A percentile compares a stretch with the other conserved stretches of the same genome.
These are phyloP conservation scores for Dryobota labecula DNA, from an alignment of 2,888 invertebrate species.

Conservation along the genomic window DNA sequence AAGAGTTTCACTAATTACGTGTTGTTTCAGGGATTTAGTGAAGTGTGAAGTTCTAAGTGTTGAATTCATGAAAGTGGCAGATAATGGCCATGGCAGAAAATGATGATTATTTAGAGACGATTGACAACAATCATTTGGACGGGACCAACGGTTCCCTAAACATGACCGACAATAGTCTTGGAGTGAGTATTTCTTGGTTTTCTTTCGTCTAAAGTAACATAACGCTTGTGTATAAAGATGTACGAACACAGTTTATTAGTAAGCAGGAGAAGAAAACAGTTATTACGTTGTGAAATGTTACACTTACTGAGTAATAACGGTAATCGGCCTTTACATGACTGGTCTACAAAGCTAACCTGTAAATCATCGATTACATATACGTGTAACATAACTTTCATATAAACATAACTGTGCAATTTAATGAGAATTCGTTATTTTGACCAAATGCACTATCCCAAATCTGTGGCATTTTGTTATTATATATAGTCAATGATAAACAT, in stretches of 20 bases:
- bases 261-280: conserved; percentile 7
- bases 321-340: conserved; percentile 56
- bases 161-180: conserved; percentile 88
- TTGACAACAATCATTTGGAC: conserved; percentile 90
- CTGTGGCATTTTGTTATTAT: background rate
- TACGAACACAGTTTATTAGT: conserved; percentile 2
- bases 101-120: conserved; percentile 89
- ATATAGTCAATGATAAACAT: conserved; percentile 13
- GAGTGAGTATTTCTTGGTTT: conserved; percentile 78
- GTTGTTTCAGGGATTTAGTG: conserved; percentile 75
- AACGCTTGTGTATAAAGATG: conserved; percentile 17
- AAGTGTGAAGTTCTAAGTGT: conserved; percentile 70
- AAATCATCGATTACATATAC: conserved; percentile 49
- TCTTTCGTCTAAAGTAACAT: conserved; percentile 18
- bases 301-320: conserved; percentile 60
- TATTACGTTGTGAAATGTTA: conserved; percentile 23
- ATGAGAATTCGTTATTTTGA: conserved; percentile 7
- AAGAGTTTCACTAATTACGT: conserved; percentile 50
- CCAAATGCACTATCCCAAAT: background rate
- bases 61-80: conserved; percentile 76
- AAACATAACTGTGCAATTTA: background rate
- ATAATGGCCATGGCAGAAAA: conserved; percentile 87
- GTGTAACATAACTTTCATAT: conserved; percentile 29
- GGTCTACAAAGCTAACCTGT: conserved; percentile 59
- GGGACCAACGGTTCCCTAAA: conserved; percentile 91